phyloP scores from a whole-genome alignment of 2,797 vertebrate species.

The Craterocephalus amniculus region DNA sequence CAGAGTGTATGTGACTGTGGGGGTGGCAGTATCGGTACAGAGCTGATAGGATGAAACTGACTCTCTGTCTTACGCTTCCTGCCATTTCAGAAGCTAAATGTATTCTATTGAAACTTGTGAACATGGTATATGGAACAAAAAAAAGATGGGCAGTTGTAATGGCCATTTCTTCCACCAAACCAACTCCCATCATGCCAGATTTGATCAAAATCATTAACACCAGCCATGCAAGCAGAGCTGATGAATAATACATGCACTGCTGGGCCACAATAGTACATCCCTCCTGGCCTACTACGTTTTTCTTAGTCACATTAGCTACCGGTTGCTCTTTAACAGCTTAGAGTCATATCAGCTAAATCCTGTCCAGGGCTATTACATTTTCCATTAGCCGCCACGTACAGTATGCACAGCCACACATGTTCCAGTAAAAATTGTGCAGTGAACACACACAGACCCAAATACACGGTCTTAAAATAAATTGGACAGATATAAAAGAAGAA shows the following conservation, averaged over 20 bases:
- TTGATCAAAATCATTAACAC: slow-evolving; percentile 77
- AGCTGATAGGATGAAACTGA: slow-evolving; percentile 41
- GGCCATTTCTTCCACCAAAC: slow-evolving; percentile 27
- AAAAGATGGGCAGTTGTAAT: slow-evolving; percentile 29
- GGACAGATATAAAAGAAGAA: slow-evolving; percentile 19
- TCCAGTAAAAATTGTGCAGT: slow-evolving; percentile 21
- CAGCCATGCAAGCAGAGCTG: slow-evolving; percentile 63
- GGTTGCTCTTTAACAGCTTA: slow-evolving; percentile 42
- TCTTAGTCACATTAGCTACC: slow-evolving; percentile 46
- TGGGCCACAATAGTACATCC: slow-evolving; percentile 57
- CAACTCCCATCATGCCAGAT: slow-evolving; percentile 64
- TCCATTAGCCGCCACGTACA: slow-evolving; percentile 54
- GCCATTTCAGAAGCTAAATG: slow-evolving; percentile 39
- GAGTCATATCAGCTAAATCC: slow-evolving; percentile 62
- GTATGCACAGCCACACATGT: slow-evolving; percentile 1
- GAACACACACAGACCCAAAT: slow-evolving; percentile 21
- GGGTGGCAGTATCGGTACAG: slow-evolving; percentile 38
- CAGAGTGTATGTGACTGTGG: slow-evolving; percentile 7
- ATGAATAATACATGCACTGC: slow-evolving; percentile 79
- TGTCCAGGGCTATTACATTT: slow-evolving; percentile 62
- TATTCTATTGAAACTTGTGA: slow-evolving; percentile 61
- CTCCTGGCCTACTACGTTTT: slow-evolving; percentile 56
- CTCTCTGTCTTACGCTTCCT: slow-evolving; percentile 47
- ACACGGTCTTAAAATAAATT: slow-evolving; percentile 23
- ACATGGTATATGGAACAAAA: slow-evolving; percentile 49